Base-by-base conservation (phyloP, 1,140 invertebrate genomes). In the Triops longicaudatus region DNA sequence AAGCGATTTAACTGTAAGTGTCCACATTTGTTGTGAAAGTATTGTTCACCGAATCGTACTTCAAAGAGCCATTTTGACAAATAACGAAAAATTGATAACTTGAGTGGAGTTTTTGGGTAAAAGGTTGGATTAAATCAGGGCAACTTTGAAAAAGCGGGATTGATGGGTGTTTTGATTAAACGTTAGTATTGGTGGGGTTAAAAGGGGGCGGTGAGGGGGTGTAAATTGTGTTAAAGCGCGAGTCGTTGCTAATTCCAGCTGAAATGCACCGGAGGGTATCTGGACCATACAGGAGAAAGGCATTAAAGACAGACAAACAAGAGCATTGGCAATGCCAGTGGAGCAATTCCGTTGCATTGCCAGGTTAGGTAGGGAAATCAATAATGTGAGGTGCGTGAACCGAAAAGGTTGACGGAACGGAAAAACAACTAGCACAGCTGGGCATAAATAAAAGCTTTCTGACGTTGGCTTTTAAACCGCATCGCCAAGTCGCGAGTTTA, bases 291-390 rank as follows among this genome's bases (percentile, higher is more conserved):
- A 63, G 50, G 17, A 63, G 50, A 63, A 63, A 63, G 22, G 50
- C 50, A 63, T 63, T 22, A 63, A 63, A 63, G 50, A n/a, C 10
- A n/a, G 50, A 63, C 50, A 63, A 37, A 63, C 50, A 63, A 63
- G 50, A 63, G 50, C 50, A 63, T 63, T 63, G 50, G 50, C 50
- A 63, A 63, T 63, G 50, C 10, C n/a, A 63, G 50, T 22, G 50
- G n/a, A 63, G 50, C 50, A 63, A 63, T 63, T 14, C 44, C 14
- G 22, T 37, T 10, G 50, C 50, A 63, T 22, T 63, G 50, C 50
- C 50, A 63, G 50, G 50, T 63, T 63, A 63, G 50, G 0, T 63
- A 6, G 22, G 50, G 50, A 63, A 63, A 63, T 63, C 50, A 63
- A 63, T 63, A 63, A 63, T 17, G 50, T 3, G 14, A 63, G 50